Evolutionary conservation across 1,140 invertebrate genomes (phyloP).

Genomic region (Papilio helenus): DNA sequence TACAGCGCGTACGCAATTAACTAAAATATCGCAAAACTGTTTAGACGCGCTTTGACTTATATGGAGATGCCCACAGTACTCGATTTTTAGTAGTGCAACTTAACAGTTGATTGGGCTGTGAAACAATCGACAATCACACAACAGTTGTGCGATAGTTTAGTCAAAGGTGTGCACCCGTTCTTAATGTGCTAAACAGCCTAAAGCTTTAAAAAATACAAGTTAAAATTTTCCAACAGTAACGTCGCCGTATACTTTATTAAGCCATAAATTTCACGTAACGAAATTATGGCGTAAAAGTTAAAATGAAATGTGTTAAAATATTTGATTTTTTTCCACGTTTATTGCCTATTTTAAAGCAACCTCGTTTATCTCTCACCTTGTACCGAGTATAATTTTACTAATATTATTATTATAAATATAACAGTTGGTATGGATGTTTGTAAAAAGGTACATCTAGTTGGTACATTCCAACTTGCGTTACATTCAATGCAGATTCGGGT

Average conservation of each 20-base stretch:
- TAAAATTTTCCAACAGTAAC: neutral
- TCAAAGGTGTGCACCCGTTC: neutral
- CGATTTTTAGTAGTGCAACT: too few relatives aligned
- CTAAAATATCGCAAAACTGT: too few relatives aligned
- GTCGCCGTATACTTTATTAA: conserved; percentile 1
- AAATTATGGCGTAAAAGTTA: conserved; percentile 11
- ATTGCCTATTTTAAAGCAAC: neutral
- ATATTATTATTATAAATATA: neutral
- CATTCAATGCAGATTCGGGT: too few relatives aligned
- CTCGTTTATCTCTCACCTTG: neutral
- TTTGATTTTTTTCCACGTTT: neutral
- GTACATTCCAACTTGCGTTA: too few relatives aligned
- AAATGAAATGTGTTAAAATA: conserved; percentile 15
- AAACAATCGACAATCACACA: too few relatives aligned
- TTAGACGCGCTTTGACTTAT: too few relatives aligned
- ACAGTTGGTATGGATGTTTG: neutral
- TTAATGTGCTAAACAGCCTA: neutral
- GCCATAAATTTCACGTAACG: conserved; percentile 11
- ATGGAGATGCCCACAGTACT: too few relatives aligned
- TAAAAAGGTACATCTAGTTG: too few relatives aligned
- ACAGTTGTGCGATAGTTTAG: too few relatives aligned
- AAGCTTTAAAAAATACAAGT: neutral
- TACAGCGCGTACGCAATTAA: too few relatives aligned
- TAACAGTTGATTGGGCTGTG: too few relatives aligned
- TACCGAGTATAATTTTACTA: neutral